Evolutionary conservation across 2,797 vertebrate species (phyloP).

Genomic region (Myotis pilosus): DNA sequence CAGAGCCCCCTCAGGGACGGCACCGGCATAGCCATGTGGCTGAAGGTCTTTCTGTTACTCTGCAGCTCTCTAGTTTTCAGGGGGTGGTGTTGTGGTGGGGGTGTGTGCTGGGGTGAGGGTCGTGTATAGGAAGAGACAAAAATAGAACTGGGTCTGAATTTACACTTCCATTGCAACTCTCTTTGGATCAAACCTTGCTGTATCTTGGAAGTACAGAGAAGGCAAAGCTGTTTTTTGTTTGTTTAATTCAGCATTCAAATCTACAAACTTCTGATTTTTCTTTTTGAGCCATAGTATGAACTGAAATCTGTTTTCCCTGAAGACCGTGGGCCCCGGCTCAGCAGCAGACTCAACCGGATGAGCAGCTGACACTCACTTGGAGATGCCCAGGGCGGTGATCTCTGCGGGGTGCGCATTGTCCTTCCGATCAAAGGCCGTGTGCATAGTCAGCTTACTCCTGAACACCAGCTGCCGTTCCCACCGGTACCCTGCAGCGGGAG

Average conservation of each 20-base stretch:
- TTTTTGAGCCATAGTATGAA: not conserved
- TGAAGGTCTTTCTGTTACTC: too few species aligned
- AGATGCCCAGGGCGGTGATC: conserved; percentile 94
- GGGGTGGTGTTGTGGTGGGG: too few species aligned
- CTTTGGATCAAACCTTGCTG: not conserved
- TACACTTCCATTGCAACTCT: not conserved
- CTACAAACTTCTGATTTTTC: not conserved
- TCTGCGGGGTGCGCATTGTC: conserved; percentile 98
- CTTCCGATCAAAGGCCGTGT: conserved; percentile 97
- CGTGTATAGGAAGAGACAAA: not conserved
- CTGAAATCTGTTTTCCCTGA: not conserved
- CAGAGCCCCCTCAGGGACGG: not conserved
- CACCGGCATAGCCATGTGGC: accelerated
- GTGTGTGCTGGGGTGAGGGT: not conserved
- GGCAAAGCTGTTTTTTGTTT: not conserved
- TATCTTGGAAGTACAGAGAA: not conserved
- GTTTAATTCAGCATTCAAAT: conserved; percentile 16
- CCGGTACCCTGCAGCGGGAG: conserved; percentile 88
- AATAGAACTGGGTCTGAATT: not conserved
- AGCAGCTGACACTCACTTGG: conserved; percentile 88
- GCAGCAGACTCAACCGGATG: not conserved
- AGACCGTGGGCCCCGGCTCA: accelerated
- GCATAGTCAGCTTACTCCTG: conserved; percentile 98
- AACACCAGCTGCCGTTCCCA: conserved; percentile 99
- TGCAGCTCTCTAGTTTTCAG: not conserved